Evolutionary conservation across 1,140 invertebrate species (phyloP).

Genomic region (Musca vetustissima): DNA sequence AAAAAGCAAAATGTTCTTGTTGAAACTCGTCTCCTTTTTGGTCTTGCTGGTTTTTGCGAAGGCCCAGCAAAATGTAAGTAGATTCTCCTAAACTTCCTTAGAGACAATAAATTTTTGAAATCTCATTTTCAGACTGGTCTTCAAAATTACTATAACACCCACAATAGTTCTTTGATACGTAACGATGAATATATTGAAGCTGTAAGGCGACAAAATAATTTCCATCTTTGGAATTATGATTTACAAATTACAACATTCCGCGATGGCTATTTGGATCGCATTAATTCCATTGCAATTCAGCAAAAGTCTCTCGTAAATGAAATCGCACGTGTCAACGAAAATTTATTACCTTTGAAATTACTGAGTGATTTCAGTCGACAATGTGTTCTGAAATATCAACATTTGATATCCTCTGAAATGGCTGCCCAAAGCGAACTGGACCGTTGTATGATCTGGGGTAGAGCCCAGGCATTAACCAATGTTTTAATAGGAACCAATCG

Average conservation of each 20-base stretch:
- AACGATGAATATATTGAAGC: slow-evolving; percentile 20
- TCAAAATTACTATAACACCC: too few species aligned
- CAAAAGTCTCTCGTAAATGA: background rate
- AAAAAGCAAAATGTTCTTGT: too few species aligned
- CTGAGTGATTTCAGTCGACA: slow-evolving; percentile 14
- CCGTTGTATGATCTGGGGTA: background rate
- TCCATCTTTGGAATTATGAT: background rate
- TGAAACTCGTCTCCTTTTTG: too few species aligned
- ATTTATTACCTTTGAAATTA: slow-evolving; percentile 5
- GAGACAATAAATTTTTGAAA: too few species aligned
- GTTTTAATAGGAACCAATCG: background rate
- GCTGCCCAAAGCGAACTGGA: background rate
- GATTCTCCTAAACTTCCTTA: too few species aligned
- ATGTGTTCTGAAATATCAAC: slow-evolving; percentile 19
- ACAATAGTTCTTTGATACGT: background rate
- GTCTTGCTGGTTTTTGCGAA: too few species aligned
- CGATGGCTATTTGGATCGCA: background rate
- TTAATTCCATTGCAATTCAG: background rate
- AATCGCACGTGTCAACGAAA: slow-evolving; percentile 1
- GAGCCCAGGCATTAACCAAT: background rate
- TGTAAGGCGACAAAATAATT: background rate
- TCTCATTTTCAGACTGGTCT: too few species aligned
- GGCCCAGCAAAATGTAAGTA: too few species aligned
- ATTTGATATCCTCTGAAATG: background rate
- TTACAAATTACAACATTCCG: slow-evolving; percentile 15